phyloP scores from a whole-genome alignment of 2,888 invertebrate genomes.

The Himalopsyche anomala region DNA sequence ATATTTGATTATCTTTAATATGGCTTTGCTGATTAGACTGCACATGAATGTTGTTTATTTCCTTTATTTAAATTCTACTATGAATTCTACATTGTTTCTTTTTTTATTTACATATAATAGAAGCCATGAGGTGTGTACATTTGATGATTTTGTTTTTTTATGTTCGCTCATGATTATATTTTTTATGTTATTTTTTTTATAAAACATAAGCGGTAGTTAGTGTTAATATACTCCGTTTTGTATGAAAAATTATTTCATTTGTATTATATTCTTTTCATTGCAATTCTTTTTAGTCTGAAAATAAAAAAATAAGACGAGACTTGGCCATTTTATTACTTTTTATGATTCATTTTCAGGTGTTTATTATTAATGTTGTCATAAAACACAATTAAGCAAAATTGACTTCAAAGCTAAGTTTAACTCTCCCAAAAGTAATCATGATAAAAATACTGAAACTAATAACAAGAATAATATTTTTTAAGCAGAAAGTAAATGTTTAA shows the following conservation, averaged over 20 bases:
- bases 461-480: too few relatives aligned
- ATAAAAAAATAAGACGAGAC: constrained; percentile 58
- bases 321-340: constrained; percentile 48
- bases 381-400: background rate
- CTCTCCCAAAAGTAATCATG: background rate
- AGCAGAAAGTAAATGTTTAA: too few relatives aligned
- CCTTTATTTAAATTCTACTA: constrained; percentile 46
- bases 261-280: constrained; percentile 62
- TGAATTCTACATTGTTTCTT: constrained; percentile 37
- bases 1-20: background rate
- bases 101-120: background rate
- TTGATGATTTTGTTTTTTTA: constrained; percentile 43
- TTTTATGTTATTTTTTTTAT: constrained; percentile 54
- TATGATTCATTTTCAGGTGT: background rate
- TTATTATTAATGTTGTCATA: background rate
- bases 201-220: constrained; percentile 56
- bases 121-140: constrained; percentile 22
- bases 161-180: constrained; percentile 44
- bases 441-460: too few relatives aligned
- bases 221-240: constrained; percentile 59
- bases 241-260: constrained; percentile 59
- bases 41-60: constrained; percentile 48
- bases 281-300: constrained; percentile 63
- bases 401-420: background rate
- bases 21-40: constrained; percentile 50